Conservation (phyloP, 2,888 invertebrate species). For the Drosophila planitibia region DNA sequence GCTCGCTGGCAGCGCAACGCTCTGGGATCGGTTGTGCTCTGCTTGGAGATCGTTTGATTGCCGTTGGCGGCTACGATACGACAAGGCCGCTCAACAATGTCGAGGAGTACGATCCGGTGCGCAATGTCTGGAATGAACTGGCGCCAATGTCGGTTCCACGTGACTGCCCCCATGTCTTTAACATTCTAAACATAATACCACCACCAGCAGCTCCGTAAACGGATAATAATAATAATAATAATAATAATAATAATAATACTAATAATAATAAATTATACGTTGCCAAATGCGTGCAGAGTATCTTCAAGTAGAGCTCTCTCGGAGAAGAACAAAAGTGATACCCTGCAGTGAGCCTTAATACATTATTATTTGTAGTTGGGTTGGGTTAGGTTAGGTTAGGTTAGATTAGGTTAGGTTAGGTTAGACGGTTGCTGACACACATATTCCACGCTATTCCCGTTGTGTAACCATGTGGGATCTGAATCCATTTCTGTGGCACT, state of each 20-base stretch:
- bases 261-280: neutral
- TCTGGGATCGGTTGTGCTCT: conserved; percentile 95
- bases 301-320: neutral
- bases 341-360: neutral
- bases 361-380: neutral
- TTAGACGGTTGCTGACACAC: neutral
- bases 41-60: conserved; percentile 91
- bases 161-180: conserved; percentile 94
- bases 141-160: conserved; percentile 93
- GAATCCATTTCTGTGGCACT: neutral
- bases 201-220: neutral
- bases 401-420: too few relatives aligned
- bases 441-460: neutral
- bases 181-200: conserved; percentile 84
- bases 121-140: conserved; percentile 92
- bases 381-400: too few relatives aligned
- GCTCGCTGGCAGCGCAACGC: conserved; percentile 92
- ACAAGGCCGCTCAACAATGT: conserved; percentile 93
- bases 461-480: neutral
- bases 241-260: too few relatives aligned
- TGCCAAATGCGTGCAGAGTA: neutral
- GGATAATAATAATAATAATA: too few relatives aligned
- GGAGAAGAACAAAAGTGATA: neutral
- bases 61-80: conserved; percentile 96
- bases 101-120: conserved; percentile 94